Evolutionary conservation across 1,140 invertebrate genomes (phyloP), one percentile per base, ranked within the genome.

Genomic region (Calycopis cecrops): DNA sequence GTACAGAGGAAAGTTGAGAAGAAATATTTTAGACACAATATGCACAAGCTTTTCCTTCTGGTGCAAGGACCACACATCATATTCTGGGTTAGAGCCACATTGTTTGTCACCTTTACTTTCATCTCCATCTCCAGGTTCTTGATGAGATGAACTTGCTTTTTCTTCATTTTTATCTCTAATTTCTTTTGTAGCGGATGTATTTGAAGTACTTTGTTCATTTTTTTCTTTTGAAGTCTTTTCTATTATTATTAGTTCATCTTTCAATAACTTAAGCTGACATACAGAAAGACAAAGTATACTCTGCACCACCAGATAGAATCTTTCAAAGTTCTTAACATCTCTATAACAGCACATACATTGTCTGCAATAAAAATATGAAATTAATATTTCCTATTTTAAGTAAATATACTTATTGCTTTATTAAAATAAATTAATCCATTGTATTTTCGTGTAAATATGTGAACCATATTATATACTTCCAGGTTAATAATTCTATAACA

Each of bases 341-440:
- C 95, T 92, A 84, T 95, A 97, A 87, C 95, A 95, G 83, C 95
- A 97, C 92, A 96, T 95, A 77, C 96, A 98, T 88, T 97, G 96
- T 71, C 94, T 93, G 79, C 63, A 90, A 91, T 52, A 56, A 51
- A 62, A 61, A 59, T 50, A 40, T 53, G 57, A 35, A 56, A 52
- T 60, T 35, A 17, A 52, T 64, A 54, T 37, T n/a, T 40, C 54
- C 37, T 48, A 28, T 50, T 9, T 9, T 9, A 58, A 35, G 16
- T 60, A 40, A 8, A 14, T 14, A 44, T n/a, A n/a, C 3, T 4
- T 9, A 44, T 28, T 10, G 14, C 12, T 0, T 14, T 38, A 11
- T n/a, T 28, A 2, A 38, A 12, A n/a, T 38, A 12, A 11, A 38
- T n/a, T 38, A 1, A 40, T 11, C 12, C 11, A 40, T n/a, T 12